Evolutionary conservation across 2,797 vertebrate genomes (phyloP).

Genomic region (Sebastes trivittatus): DNA sequence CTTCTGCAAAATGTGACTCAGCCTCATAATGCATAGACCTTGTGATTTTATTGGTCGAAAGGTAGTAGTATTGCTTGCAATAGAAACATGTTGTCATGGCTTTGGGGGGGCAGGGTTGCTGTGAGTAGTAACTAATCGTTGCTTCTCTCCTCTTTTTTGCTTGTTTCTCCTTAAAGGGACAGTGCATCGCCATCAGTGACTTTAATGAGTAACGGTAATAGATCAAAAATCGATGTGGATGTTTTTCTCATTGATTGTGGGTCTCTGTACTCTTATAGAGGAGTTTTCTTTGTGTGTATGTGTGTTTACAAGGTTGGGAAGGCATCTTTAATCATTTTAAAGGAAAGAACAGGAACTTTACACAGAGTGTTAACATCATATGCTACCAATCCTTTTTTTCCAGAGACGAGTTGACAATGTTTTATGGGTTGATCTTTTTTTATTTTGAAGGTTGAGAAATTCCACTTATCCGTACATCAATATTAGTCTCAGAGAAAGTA

Average conservation of each 20-base stretch:
- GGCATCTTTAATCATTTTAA: conserved; percentile 60
- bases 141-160: conserved; percentile 70
- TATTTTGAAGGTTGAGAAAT: conserved; percentile 83
- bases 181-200: conserved; percentile 68
- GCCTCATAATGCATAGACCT: conserved; percentile 79
- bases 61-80: conserved; percentile 86
- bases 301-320: conserved; percentile 66
- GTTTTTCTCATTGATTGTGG: conserved; percentile 76
- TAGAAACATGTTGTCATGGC: conserved; percentile 80
- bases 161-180: conserved; percentile 67
- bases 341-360: conserved; percentile 63
- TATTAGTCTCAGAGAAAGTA: conserved; percentile 99
- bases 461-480: conserved; percentile 98
- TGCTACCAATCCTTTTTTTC: conserved; percentile 84
- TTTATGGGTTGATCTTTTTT: conserved; percentile 86
- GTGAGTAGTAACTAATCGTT: conserved; percentile 68
- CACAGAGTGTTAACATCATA: conserved; percentile 84
- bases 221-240: conserved; percentile 70
- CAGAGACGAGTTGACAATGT: conserved; percentile 89
- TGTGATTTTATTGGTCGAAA: conserved; percentile 82
- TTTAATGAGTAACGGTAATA: conserved; percentile 70
- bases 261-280: conserved; percentile 69
- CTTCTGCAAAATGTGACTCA: conserved; percentile 62
- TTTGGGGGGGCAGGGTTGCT: conserved; percentile 53
- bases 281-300: conserved; percentile 65